These are phyloP conservation scores for Mimas tiliae DNA, from an alignment of 2,888 invertebrate genomes.

Conservation along the genomic window DNA sequence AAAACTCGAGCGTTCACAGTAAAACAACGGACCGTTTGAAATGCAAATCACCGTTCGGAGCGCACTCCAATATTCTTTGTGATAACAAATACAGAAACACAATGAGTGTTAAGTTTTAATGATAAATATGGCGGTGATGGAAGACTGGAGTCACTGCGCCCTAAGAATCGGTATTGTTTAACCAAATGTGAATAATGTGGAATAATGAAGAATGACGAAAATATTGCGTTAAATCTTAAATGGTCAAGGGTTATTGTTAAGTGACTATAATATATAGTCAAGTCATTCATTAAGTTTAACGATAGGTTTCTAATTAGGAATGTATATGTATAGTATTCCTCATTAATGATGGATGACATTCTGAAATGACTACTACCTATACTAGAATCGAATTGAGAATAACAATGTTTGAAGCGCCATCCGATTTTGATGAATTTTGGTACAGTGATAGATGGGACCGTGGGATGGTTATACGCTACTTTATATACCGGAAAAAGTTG, in stretches of 20 bases:
- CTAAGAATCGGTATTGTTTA: not conserved
- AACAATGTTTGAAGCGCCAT: not conserved
- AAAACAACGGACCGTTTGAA: constrained; percentile 20
- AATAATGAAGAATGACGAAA: too few species aligned
- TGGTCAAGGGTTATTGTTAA: too few species aligned
- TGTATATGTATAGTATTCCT: too few species aligned
- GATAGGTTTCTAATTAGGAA: too few species aligned
- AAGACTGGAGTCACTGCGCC: constrained; percentile 4
- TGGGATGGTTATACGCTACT: too few species aligned
- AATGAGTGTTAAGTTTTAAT: constrained; percentile 25
- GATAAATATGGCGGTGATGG: not conserved
- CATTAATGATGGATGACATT: too few species aligned
- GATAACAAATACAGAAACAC: constrained; percentile 20
- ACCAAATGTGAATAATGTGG: not conserved
- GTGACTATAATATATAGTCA: too few species aligned
- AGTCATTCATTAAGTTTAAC: too few species aligned
- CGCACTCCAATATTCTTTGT: constrained; percentile 23
- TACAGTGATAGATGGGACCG: too few species aligned
- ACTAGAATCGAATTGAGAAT: not conserved
- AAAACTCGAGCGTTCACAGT: not conserved
- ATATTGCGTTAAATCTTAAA: too few species aligned
- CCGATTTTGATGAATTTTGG: too few species aligned
- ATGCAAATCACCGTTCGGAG: constrained; percentile 13
- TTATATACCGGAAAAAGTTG: too few species aligned
- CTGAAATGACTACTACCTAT: not conserved